These are phyloP conservation scores for Acipenser transmontanus DNA, from an alignment of 2,797 vertebrate species.

Conservation along the genomic window DNA sequence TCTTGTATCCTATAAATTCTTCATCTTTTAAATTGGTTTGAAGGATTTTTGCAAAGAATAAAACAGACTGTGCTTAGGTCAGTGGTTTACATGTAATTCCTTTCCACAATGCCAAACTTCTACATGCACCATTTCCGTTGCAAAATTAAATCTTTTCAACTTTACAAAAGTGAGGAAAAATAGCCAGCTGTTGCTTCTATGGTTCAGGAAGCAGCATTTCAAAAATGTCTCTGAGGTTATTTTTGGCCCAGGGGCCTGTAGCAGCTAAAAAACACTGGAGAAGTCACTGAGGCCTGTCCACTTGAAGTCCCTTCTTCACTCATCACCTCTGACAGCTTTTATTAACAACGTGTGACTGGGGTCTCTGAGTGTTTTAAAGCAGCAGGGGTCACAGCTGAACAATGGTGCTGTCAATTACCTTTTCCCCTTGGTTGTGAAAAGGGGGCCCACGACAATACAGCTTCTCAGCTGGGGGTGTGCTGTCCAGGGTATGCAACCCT, in stretches of 20 bases:
- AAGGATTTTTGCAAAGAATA: too few relatives aligned
- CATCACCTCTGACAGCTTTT: constrained; percentile 62
- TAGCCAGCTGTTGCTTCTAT: constrained; percentile 67
- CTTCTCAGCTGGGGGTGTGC: constrained; percentile 54
- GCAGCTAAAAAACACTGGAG: constrained; percentile 48
- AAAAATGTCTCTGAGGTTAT: constrained; percentile 68
- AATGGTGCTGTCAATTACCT: constrained; percentile 80
- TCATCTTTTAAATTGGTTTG: too few relatives aligned
- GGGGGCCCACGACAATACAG: constrained; percentile 59
- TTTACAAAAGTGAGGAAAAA: constrained; percentile 36
- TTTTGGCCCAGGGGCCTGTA: constrained; percentile 52
- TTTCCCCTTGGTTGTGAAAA: constrained; percentile 68
- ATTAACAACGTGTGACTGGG: constrained; percentile 74
- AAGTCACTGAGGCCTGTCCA: constrained; percentile 71
- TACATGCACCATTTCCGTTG: constrained; percentile 56
- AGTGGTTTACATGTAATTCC: constrained; percentile 1
- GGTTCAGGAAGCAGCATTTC: constrained; percentile 61
- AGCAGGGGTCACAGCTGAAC: constrained; percentile 56
- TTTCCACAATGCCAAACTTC: constrained; percentile 50
- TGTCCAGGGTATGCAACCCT: constrained; percentile 45
- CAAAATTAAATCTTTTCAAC: constrained; percentile 28
- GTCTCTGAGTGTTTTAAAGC: constrained; percentile 65
- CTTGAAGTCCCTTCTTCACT: constrained; percentile 66
- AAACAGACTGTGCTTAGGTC: not conserved
- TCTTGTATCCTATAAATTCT: too few relatives aligned